Evolutionary conservation across 2,797 vertebrate species (phyloP), one percentile per base, ranked within the genome.

Genomic region (Xenopus petersii): DNA sequence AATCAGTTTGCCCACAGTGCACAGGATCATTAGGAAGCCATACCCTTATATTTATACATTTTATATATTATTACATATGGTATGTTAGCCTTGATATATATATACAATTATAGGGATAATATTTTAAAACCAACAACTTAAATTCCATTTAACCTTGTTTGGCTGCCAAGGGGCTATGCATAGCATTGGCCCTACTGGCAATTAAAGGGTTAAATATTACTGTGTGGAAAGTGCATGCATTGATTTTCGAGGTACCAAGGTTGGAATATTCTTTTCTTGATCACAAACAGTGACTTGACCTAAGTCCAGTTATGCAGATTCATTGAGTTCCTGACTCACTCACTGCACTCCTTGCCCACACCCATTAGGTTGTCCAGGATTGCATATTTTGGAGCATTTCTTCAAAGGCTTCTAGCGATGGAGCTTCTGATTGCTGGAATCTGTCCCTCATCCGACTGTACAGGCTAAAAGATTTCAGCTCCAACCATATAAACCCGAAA

Each of bases 401-500:
- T 2, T 98, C 96, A 0, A 99, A 99, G 51, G 92, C 94, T 89
- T 97, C 94, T 16, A 90, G 88, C 82, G 91, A 94, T 0, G 95
- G 97, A 0, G 98, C 94, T 0, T 94, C 89, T 0, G 95, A 94
- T 0, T 96, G 94, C 86, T 92, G 91, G 82, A 99, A 95, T 74
- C 89, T 83, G 83, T 96, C 97, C 72, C 92, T 94, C 85, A 99
- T 93, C n/a, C 98, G 88, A 84, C 97, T 98, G 89, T 98, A 99
- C 70, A 99, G 88, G 77, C 97, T 99, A 87, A 99, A 99, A 70
- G 97, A 98, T 82, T 98, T 98, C 26, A 99, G 89, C 88, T 99
- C 96, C 83, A 99, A 87, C 98, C 98, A 99, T 88, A 99, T 95
- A 90, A 99, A 99, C 30, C 98, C 98, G 0, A 99, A 99, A 49